These are phyloP conservation scores for Dendrolimus kikuchii DNA, from an alignment of 1,140 invertebrate species.

Conservation along the genomic window DNA sequence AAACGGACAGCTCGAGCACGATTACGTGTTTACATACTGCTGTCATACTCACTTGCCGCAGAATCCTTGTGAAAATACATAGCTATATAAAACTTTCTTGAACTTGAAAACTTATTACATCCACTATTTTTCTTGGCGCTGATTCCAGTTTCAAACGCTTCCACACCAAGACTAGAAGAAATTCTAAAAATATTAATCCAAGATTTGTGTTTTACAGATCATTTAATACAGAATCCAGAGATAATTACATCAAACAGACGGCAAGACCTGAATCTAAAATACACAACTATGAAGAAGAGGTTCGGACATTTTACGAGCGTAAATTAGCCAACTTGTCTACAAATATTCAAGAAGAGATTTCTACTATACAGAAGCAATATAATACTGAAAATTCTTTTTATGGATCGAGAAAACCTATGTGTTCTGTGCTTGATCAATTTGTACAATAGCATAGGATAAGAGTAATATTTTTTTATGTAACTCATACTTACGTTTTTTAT, in stretches of 20 bases:
- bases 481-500: neutral
- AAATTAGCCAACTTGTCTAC: slow-evolving; percentile 28
- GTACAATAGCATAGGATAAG: slow-evolving; percentile 5
- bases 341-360: slow-evolving; percentile 28
- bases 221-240: slow-evolving; percentile 49
- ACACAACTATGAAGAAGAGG: slow-evolving; percentile 34
- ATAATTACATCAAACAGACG: slow-evolving; percentile 36
- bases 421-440: slow-evolving; percentile 37
- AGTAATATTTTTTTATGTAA: neutral
- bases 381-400: slow-evolving; percentile 33
- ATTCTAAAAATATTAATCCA: neutral
- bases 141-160: neutral
- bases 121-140: too few relatives aligned
- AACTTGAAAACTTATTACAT: too few relatives aligned
- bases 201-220: slow-evolving; percentile 22
- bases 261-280: slow-evolving; percentile 25
- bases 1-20: too few relatives aligned
- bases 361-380: slow-evolving; percentile 22
- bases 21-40: too few relatives aligned
- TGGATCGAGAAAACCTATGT: slow-evolving; percentile 38
- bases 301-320: slow-evolving; percentile 29
- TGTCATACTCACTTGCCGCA: too few relatives aligned
- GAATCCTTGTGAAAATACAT: too few relatives aligned
- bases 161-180: neutral
- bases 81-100: too few relatives aligned